Conservation (phyloP, 2,888 invertebrate species). For the Rhingia rostrata region DNA sequence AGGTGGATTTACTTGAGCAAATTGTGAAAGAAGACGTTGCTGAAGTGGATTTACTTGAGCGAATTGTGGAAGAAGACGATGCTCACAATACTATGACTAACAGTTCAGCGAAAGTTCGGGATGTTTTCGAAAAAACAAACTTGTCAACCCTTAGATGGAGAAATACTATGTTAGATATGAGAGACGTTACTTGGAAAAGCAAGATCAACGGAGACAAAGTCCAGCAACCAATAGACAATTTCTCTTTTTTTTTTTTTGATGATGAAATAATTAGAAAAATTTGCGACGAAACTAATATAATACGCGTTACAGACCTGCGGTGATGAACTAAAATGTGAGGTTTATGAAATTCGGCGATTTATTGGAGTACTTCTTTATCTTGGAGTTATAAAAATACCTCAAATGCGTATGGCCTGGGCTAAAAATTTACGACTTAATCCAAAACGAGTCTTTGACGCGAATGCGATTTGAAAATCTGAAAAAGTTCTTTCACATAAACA, state of each 20-base stretch:
- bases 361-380: background rate
- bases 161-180: background rate
- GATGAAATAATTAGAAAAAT: background rate
- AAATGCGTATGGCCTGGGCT: background rate
- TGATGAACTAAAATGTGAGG: constrained; percentile 4
- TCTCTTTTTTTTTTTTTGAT: constrained; percentile 3
- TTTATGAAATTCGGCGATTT: background rate
- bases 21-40: no score
- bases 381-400: constrained; percentile 1
- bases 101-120: background rate
- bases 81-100: constrained; percentile 1
- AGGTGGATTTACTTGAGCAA: no score
- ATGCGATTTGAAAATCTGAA: background rate
- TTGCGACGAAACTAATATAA: constrained; percentile 4
- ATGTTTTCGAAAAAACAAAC: constrained; percentile 5
- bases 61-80: constrained; percentile 8
- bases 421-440: background rate
- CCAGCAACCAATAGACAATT: constrained; percentile 1
- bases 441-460: background rate
- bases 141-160: constrained; percentile 6
- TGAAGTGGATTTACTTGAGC: constrained; percentile 2
- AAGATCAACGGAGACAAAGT: background rate
- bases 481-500: no score
- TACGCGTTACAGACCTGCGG: background rate
- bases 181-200: no score